Evolutionary conservation across 1,140 invertebrate genomes (phyloP).

Genomic region (Colletes gigas): DNA sequence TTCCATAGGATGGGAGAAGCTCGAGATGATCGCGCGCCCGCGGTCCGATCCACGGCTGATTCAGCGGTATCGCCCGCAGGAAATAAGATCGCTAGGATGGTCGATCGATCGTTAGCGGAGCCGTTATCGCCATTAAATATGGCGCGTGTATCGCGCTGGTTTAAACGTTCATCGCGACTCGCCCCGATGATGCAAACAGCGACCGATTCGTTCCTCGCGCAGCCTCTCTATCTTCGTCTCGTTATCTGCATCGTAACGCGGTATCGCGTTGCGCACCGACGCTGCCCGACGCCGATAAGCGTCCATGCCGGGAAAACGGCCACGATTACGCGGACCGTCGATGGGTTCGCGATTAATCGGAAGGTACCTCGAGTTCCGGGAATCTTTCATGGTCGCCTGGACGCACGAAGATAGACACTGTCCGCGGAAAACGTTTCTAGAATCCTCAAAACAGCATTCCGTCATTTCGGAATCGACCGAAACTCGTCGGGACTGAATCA

Average conservation of each 20-base stretch:
- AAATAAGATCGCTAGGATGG: conserved; percentile 32
- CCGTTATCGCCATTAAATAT: conserved; percentile 61
- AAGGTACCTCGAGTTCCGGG: neutral
- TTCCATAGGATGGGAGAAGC: neutral
- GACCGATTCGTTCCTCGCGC: conserved; percentile 30
- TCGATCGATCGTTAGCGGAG: conserved; percentile 52
- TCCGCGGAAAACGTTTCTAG: neutral
- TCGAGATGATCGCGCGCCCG: neutral
- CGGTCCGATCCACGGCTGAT: conserved; percentile 28
- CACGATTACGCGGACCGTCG: neutral
- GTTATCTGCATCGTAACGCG: conserved; percentile 14
- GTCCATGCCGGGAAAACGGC: neutral
- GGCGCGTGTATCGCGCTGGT: conserved; percentile 20
- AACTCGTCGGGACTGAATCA: no score
- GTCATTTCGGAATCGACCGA: no score
- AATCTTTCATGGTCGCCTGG: neutral
- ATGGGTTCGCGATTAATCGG: conserved; percentile 12
- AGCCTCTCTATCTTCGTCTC: neutral
- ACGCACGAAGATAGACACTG: neutral
- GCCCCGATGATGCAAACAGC: neutral
- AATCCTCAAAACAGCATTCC: no score
- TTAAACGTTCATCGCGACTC: neutral
- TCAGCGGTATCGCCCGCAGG: conserved; percentile 26
- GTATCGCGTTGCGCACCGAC: neutral
- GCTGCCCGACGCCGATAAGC: neutral